Evolutionary conservation across 2,797 vertebrate species (phyloP).

Genomic region (Pipistrellus nathusii): DNA sequence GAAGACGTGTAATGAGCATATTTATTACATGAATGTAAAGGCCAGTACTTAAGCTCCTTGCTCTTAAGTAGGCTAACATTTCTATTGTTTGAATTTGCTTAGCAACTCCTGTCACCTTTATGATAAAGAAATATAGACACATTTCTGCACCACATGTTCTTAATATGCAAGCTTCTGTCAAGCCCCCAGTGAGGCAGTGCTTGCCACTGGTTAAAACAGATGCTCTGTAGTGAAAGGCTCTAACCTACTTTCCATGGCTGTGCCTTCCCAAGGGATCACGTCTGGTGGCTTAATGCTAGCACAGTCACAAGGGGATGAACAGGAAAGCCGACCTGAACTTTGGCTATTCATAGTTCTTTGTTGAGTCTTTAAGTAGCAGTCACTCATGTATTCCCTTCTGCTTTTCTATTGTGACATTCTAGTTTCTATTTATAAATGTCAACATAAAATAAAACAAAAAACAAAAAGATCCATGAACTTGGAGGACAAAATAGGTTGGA

Average conservation of each 20-base stretch:
- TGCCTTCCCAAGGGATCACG: not conserved
- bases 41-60: conserved; percentile 23
- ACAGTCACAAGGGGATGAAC: not conserved
- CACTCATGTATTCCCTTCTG: not conserved
- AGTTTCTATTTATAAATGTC: conserved; percentile 45
- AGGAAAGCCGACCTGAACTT: not conserved
- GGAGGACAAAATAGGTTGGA: not conserved
- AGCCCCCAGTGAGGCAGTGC: not conserved
- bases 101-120: conserved; percentile 39
- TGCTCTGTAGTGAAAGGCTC: not conserved
- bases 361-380: not conserved
- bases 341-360: not conserved
- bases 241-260: not conserved
- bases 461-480: not conserved
- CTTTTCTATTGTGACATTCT: not conserved
- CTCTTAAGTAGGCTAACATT: conserved; percentile 46
- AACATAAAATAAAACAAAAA: conserved; percentile 16
- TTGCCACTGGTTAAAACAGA: not conserved
- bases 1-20: conserved; percentile 53
- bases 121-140: conserved; percentile 67
- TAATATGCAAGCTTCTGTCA: conserved; percentile 48
- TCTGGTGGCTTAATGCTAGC: not conserved
- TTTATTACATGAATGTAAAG: conserved; percentile 71
- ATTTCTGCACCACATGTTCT: conserved; percentile 51
- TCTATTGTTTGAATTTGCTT: conserved; percentile 66